These are phyloP conservation scores for Scaptomyza hsui DNA, from an alignment of 1,140 invertebrate species.

Conservation along the genomic window DNA sequence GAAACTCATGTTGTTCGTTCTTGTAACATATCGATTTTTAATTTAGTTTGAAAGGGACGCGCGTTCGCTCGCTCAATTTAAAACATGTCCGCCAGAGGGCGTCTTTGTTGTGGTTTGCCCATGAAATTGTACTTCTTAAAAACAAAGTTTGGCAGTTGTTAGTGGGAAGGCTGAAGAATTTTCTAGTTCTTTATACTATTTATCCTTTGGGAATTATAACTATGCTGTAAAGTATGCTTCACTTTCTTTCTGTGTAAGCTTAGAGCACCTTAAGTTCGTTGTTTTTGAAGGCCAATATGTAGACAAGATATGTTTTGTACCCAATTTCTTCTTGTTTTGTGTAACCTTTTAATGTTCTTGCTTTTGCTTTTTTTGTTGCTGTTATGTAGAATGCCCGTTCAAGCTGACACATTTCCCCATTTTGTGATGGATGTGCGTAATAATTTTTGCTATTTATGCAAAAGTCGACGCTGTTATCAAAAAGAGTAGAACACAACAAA, in stretches of 20 bases:
- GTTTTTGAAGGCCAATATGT: not conserved
- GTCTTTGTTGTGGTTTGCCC: slow-evolving; percentile 43
- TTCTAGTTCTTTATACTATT: no score
- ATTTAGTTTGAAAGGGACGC: slow-evolving; percentile 26
- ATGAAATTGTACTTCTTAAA: slow-evolving; percentile 15
- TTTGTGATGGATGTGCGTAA: slow-evolving; percentile 51
- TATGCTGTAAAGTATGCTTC: no score
- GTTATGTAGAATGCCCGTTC: slow-evolving; percentile 22
- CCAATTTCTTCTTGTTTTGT: slow-evolving; percentile 17
- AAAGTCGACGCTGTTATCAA: slow-evolving; percentile 48
- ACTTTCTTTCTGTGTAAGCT: no score
- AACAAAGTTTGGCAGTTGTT: slow-evolving; percentile 14
- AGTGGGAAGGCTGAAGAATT: no score
- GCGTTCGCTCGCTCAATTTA: slow-evolving; percentile 25
- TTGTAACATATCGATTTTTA: slow-evolving; percentile 41
- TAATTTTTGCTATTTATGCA: slow-evolving; percentile 56
- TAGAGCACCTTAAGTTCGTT: slow-evolving; percentile 24
- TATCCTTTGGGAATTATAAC: no score
- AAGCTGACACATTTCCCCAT: slow-evolving; percentile 52
- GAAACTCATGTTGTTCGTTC: slow-evolving; percentile 23
- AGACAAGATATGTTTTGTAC: slow-evolving; percentile 8
- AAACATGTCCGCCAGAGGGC: slow-evolving; percentile 13
- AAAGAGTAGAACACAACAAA: slow-evolving; percentile 16
- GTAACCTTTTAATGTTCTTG: slow-evolving; percentile 9
- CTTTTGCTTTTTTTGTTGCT: slow-evolving; percentile 11